Conservation (phyloP, 2,113 vertebrate genomes). For the Cryptotis parvus region DNA sequence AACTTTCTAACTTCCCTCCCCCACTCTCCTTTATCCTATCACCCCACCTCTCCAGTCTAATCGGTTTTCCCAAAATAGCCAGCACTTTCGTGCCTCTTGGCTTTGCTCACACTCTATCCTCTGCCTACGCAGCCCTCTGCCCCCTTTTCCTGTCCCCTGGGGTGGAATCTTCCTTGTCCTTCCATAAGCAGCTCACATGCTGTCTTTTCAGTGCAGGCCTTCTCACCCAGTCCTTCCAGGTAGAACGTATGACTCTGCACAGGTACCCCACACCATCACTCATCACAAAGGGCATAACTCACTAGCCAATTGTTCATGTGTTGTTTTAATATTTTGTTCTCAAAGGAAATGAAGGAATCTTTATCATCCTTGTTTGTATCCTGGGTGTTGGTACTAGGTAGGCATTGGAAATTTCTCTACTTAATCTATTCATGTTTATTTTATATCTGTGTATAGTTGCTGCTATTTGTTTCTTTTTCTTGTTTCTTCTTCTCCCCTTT, state of each 20-base stretch:
- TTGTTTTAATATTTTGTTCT: constrained; percentile 8
- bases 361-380: neutral
- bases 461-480: neutral
- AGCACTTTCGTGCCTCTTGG: constrained; percentile 70
- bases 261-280: neutral
- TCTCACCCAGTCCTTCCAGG: neutral
- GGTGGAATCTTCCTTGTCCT: constrained; percentile 43
- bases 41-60: constrained; percentile 73
- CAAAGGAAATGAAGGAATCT: neutral
- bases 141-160: constrained; percentile 53
- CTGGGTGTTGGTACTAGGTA: neutral
- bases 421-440: constrained; percentile 7
- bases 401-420: neutral
- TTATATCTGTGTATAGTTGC: neutral
- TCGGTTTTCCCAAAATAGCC: constrained; percentile 80
- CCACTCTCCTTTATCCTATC: constrained; percentile 64
- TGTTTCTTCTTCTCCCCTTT: too few species aligned
- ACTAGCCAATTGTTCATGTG: neutral
- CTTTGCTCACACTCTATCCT: constrained; percentile 73
- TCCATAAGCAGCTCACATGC: constrained; percentile 13
- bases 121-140: constrained; percentile 72
- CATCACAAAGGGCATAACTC: neutral
- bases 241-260: neutral
- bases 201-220: neutral
- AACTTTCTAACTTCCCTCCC: constrained; percentile 56